Evolutionary conservation across 2,888 invertebrate species (phyloP), one percentile per base, ranked within the genome.

Genomic region (Papilio gigon): DNA sequence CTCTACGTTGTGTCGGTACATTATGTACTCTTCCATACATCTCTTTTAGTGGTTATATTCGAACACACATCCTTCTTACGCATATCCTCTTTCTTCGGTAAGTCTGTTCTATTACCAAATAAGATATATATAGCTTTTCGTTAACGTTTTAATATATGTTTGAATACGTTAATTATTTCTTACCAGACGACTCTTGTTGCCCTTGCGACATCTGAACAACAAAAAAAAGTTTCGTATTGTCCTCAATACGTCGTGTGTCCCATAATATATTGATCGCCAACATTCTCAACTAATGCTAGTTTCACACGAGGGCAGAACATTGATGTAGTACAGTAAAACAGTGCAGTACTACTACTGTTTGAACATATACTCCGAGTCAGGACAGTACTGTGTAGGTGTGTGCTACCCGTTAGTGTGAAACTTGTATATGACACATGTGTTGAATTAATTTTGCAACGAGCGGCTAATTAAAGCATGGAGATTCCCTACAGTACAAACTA

Each of bases 381-480:
- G 1, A 37, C n/a, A 20, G 20, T 9, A 44, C 44, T 44, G 44
- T 17, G 42, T 17, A 22, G 1, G 22, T 22, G 0, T 47, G 42
- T 4, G 4, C 3, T 17, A 4, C 0, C 22, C 12, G 2, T 22
- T 20, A 2, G 44, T 53, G 27, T 53, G 53, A 59, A 40, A 37
- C 17, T 30, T 5, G 6, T 25, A 20, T 66, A 66, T 17, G 17
- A 50, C 33, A 50, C 66, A 66, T 60, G 50, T 60, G 66, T 66
- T 60, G 60, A 66, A 60, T 33, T 47, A 59, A 58, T 59, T 59
- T 60, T 25, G 50, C 66, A 66, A 60, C 37, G 27, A 60, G n/a
- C 6, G 22, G 37, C 25, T 66, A 37, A 60, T 60, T 66, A 60
- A 66, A 47, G 22, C 22, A 25, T 50, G 66, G 47, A 60, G 59